Evolutionary conservation across 2,113 vertebrate species (phyloP), one percentile per base, ranked within the genome.

Genomic region (Labeo catla): DNA sequence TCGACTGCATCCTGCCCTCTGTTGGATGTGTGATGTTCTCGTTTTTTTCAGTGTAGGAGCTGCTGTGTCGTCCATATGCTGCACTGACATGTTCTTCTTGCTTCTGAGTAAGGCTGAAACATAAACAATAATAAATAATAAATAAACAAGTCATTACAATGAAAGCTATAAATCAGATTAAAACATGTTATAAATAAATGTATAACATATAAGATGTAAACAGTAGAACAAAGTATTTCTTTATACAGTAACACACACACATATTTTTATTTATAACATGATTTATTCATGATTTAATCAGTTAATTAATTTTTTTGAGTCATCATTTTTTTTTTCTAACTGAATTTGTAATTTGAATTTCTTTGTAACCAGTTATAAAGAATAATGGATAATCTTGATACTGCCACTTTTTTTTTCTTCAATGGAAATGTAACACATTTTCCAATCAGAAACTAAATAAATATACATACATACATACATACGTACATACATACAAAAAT

Each of bases 1-100:
- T 66, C 63, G 84, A 81, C 49, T 93, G 90, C 93, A 94, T 94
- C 72, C 57, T 89, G 47, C 23, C 19, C 63, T 28, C 4, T n/a
- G 59, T 8, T 54, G n/a, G 43, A 15, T 81, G 83, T 86, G 54
- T 77, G 52, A 12, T 4, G 15, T 15, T 83, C n/a, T 85, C 66
- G 73, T 34, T 49, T n/a, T 86, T 61, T 86, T 77, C 45, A 82
- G 45, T 68, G 15, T 0, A 21, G 3, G 15, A 52, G 59, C n/a
- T 68, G n/a, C 28, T 3, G 43, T 12, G 80, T 12, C 8, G 3
- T 54, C 47, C 16, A 5, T 15, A 21, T 63, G 23, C 59, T 47
- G 43, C 23, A 9, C 13, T 4, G 45, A 81, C 79, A 68, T 82
- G 65, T 50, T 82, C 28, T 11, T 47, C 19, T 28, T 5, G 78